Percentiles rank a stretch among this genome's conserved stretches.
phyloP scores from a whole-genome alignment of 2,888 invertebrate species.

The Brenthis daphne region DNA sequence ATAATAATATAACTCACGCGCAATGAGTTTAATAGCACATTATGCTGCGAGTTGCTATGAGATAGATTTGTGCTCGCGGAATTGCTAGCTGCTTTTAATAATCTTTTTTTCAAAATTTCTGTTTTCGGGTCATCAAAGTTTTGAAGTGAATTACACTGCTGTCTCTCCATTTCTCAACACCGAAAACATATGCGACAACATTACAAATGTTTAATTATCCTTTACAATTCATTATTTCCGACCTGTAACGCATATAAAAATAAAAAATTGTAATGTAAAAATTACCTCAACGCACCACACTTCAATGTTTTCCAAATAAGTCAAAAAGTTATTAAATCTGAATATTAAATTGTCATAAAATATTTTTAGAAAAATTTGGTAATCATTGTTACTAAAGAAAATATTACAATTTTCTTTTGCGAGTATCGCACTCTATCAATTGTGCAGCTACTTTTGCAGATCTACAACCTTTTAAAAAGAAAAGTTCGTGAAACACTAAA shows the following conservation, averaged over 20 bases:
- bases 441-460: constrained; percentile 79
- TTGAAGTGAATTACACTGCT: constrained; percentile 78
- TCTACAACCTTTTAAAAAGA: constrained; percentile 74
- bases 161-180: constrained; percentile 76
- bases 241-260: constrained; percentile 75
- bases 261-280: constrained; percentile 69
- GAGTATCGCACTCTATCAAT: constrained; percentile 73
- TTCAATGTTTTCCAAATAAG: constrained; percentile 33
- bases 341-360: constrained; percentile 27
- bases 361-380: constrained; percentile 25
- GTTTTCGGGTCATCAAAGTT: constrained; percentile 78
- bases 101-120: constrained; percentile 79
- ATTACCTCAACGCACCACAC: constrained; percentile 43
- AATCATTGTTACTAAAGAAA: constrained; percentile 40
- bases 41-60: constrained; percentile 66
- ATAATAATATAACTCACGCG: constrained; percentile 64
- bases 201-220: constrained; percentile 69
- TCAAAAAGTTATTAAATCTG: constrained; percentile 33
- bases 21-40: constrained; percentile 75
- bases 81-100: constrained; percentile 68
- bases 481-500: constrained; percentile 73
- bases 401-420: constrained; percentile 65
- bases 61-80: constrained; percentile 58
- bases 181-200: constrained; percentile 63
- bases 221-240: constrained; percentile 65